Conservation (phyloP, 2,797 vertebrate species). For the Momotus momota region DNA sequence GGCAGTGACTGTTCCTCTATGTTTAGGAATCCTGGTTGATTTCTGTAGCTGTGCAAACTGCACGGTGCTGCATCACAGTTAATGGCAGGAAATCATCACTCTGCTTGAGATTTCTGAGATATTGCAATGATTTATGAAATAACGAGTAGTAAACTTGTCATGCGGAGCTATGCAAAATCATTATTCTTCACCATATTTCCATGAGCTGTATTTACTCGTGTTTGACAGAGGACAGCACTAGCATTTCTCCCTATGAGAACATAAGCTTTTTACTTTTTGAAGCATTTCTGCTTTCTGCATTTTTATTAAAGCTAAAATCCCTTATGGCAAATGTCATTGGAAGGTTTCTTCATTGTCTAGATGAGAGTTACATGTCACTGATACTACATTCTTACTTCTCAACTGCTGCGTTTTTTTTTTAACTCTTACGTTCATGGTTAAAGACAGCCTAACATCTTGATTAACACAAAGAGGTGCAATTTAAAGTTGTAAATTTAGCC, state of each 20-base stretch:
- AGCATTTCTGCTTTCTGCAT: neutral
- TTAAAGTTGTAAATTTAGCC: neutral
- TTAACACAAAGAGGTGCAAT: neutral
- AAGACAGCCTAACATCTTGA: neutral
- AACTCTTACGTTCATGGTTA: neutral
- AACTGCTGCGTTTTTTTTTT: neutral
- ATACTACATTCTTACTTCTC: neutral
- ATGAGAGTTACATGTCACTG: neutral
- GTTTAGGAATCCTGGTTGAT: neutral
- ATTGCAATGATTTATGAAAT: neutral
- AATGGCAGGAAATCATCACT: neutral
- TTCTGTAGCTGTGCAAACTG: neutral
- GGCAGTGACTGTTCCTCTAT: neutral
- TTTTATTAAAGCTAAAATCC: neutral
- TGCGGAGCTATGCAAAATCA: neutral
- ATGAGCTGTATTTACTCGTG: neutral
- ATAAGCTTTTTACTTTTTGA: neutral
- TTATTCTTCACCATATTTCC: neutral
- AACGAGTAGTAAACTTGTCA: neutral
- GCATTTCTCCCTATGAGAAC: neutral
- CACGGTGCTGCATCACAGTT: neutral
- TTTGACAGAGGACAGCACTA: neutral
- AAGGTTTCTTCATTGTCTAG: neutral
- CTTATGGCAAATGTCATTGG: neutral
- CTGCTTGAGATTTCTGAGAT: neutral